phyloP scores from a whole-genome alignment of 2,113 vertebrate genomes.

The Lagopus muta region DNA sequence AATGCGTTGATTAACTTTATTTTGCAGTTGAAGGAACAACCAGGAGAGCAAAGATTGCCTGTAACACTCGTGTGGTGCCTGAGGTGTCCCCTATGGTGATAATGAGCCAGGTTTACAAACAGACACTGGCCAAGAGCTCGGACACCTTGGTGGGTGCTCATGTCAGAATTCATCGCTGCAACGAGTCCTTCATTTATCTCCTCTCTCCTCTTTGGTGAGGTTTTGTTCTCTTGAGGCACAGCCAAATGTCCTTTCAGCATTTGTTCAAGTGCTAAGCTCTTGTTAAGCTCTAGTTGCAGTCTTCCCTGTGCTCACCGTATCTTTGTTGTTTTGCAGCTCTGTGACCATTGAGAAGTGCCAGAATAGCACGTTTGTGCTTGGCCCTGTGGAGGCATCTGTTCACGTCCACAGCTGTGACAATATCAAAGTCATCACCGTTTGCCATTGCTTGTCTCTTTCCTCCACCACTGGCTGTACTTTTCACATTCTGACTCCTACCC shows the following conservation, averaged over 20 bases:
- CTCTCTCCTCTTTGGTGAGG: slow-evolving; percentile 92
- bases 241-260: neutral
- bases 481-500: slow-evolving; percentile 87
- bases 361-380: slow-evolving; percentile 89
- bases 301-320: neutral
- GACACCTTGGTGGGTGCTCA: slow-evolving; percentile 89
- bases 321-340: slow-evolving; percentile 76
- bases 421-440: slow-evolving; percentile 84
- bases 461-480: slow-evolving; percentile 84
- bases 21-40: slow-evolving; percentile 89
- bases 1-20: neutral
- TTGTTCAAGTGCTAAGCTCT: neutral
- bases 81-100: slow-evolving; percentile 86
- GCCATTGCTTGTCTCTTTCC: slow-evolving; percentile 83
- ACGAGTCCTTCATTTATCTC: slow-evolving; percentile 92
- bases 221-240: neutral
- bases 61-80: slow-evolving; percentile 85
- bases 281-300: neutral
- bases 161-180: slow-evolving; percentile 91
- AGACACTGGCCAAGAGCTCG: slow-evolving; percentile 94
- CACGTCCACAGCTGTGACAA: slow-evolving; percentile 92
- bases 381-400: slow-evolving; percentile 87
- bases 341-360: slow-evolving; percentile 93
- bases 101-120: slow-evolving; percentile 93
- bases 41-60: slow-evolving; percentile 90